Percentiles rank a stretch among this genome's conserved stretches.
Evolutionary conservation across 2,797 vertebrate genomes (phyloP).

Genomic region (Pachyuromys duprasi): DNA sequence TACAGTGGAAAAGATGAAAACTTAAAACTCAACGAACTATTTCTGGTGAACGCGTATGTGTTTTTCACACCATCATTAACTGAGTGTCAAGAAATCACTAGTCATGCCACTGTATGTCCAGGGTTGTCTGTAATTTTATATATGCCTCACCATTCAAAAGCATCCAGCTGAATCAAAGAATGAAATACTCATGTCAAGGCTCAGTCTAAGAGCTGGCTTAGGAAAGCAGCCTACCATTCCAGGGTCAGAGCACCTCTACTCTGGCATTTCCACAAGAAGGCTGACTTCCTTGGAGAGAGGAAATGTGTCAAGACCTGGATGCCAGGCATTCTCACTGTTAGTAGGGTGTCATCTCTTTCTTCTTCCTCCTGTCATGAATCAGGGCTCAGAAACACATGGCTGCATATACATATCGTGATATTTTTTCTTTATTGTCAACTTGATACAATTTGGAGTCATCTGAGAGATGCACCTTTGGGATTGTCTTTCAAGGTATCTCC

Average conservation of each 20-base stretch:
- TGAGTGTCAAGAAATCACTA: neutral
- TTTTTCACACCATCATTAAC: neutral
- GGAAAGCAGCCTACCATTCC: neutral
- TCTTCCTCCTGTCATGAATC: neutral
- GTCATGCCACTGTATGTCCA: neutral
- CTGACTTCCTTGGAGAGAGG: neutral
- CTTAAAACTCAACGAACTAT: neutral
- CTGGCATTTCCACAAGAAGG: neutral
- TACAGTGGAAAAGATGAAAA: neutral
- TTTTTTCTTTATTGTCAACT: neutral
- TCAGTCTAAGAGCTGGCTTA: too few species aligned
- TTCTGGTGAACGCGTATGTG: neutral
- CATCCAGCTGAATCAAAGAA: neutral
- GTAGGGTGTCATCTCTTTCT: neutral
- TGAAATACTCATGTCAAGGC: neutral
- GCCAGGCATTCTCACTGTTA: neutral
- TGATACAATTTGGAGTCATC: neutral
- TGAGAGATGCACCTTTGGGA: neutral
- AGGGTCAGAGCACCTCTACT: neutral
- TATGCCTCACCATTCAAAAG: neutral
- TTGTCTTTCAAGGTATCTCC: neutral
- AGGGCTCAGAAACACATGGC: neutral
- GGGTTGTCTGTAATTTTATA: neutral
- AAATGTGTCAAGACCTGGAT: neutral
- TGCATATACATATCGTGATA: neutral